Conservation (phyloP, 1,140 invertebrate species). For the Papilio polyxenes region DNA sequence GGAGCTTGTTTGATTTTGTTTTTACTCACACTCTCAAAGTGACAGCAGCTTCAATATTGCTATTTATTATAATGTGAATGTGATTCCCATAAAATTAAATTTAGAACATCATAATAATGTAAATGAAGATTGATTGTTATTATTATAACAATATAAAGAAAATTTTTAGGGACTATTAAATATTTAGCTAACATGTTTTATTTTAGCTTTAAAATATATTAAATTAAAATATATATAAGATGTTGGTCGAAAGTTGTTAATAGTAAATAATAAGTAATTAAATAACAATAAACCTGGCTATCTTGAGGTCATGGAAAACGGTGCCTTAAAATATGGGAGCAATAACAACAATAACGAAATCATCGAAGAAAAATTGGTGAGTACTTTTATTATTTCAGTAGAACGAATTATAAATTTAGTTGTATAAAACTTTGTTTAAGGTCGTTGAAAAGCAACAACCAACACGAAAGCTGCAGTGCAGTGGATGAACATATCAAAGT, state of each 20-base stretch:
- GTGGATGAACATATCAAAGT: conserved; percentile 10
- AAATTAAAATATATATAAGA: not conserved
- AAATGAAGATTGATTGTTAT: not conserved
- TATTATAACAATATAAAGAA: not conserved
- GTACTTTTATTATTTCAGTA: conserved; percentile 45
- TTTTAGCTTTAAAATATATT: not conserved
- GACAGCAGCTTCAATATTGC: not conserved
- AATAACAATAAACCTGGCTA: conserved; percentile 52
- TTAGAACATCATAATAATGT: not conserved
- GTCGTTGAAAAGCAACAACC: not conserved
- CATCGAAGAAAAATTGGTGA: conserved; percentile 78
- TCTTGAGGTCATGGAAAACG: conserved; percentile 80
- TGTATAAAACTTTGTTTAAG: not conserved
- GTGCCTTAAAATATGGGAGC: conserved; percentile 82
- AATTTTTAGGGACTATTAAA: not conserved
- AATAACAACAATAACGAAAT: conserved; percentile 80
- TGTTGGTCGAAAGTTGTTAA: conserved; percentile 16
- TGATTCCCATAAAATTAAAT: not conserved
- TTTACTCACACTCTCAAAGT: not conserved
- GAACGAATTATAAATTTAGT: not conserved
- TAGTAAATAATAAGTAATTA: conserved; percentile 50
- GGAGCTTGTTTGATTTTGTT: not conserved
- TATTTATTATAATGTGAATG: not conserved
- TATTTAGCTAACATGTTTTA: not conserved
- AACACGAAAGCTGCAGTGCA: conserved; percentile 7